These are phyloP conservation scores for Falco biarmicus DNA, from an alignment of 2,797 vertebrate genomes.

Conservation along the genomic window DNA sequence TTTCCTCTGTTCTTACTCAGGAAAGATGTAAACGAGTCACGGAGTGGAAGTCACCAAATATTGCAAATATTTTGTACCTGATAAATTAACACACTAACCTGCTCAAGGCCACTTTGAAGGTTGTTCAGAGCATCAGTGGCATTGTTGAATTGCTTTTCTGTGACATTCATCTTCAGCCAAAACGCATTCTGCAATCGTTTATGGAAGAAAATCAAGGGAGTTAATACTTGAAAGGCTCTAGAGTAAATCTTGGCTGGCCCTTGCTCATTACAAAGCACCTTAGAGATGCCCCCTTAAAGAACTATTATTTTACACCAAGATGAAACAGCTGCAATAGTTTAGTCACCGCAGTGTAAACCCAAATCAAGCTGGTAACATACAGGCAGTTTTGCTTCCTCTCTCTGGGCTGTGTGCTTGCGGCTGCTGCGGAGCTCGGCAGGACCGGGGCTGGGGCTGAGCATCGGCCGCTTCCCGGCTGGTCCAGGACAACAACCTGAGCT, in stretches of 20 bases:
- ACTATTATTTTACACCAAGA: background rate
- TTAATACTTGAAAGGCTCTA: background rate
- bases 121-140: constrained; percentile 37
- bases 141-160: constrained; percentile 51
- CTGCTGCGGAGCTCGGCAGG: background rate
- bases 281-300: background rate
- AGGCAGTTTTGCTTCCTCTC: background rate
- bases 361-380: background rate
- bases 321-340: background rate
- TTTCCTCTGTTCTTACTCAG: background rate
- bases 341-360: background rate
- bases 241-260: background rate
- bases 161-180: background rate
- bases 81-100: constrained; percentile 58
- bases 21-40: background rate
- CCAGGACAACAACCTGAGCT: background rate
- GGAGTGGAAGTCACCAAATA: background rate
- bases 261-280: background rate
- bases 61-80: constrained; percentile 34
- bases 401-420: background rate
- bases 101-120: constrained; percentile 53
- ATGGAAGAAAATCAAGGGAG: background rate
- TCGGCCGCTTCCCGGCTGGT: accelerated
- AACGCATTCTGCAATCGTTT: background rate
- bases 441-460: too few relatives aligned